Base-by-base conservation (phyloP, 2,888 invertebrate species). In the Platerodrilus igneus region DNA sequence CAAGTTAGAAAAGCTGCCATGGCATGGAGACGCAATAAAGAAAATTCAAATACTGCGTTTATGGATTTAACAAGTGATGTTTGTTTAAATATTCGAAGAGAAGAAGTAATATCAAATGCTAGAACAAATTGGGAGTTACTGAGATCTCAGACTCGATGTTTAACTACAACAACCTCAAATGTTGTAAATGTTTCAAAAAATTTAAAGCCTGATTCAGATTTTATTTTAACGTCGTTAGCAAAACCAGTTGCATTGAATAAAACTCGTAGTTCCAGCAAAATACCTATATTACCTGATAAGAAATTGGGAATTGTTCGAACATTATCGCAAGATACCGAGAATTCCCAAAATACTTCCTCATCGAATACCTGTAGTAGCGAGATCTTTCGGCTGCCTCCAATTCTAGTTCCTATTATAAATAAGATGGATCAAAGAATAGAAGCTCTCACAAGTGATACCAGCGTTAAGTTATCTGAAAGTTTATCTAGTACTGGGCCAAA, bases 51-150 rank as follows among this genome's bases (percentile, higher is more conserved):
- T 52, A 74, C 79, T 2, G 75, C 79, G 2, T 81, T 79, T 50
- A 77, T 79, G 56, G 78, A 81, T 33, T 71, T 83, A 14, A 74
- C 75, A 22, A 71, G 73, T 27, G 77, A 79, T 51, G 73, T 76
- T 7, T 69, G 69, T 32, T 59, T 69, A 22, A 75, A 71, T 47
- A 81, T 81, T 20, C 74, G 81, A 1, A 72, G 87, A n/a, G 87
- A 88, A 62, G 86, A 88, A 64, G 81, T 87, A 2, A 89, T 89
- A 47, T 83, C 86, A 22, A 88, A 88, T 59, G 88, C 88, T 2
- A 76, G 86, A 48, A 86, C 86, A n/a, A 89, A 87, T 60, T 89
- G 88, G 88, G 87, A 89, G 63, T 66, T 87, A 30, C 67, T 87
- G 8, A 73, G 86, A 42, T 79, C 84, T 3, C 68, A 68, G 68